Conservation (phyloP, 2,888 invertebrate genomes). For the Coelinius sp. region DNA sequence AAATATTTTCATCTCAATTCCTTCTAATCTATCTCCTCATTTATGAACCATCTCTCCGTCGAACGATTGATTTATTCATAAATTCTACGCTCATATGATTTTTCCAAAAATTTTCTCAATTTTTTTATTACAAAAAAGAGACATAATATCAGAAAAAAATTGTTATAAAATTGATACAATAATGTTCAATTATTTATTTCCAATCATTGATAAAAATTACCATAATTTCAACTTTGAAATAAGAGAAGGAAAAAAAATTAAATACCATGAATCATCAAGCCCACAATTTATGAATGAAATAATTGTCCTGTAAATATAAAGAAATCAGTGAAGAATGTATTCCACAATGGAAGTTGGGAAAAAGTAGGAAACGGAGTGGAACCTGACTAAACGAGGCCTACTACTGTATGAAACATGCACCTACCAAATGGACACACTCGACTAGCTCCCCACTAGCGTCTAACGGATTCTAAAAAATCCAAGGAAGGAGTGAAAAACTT, state of each 20-base stretch:
- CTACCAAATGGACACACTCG: constrained; percentile 29
- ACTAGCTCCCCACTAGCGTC: constrained; percentile 28
- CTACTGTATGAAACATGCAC: not conserved
- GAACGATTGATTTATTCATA: too few relatives aligned
- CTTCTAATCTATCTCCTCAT: not conserved
- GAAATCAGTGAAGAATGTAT: not conserved
- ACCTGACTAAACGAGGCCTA: constrained; percentile 16
- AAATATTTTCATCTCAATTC: not conserved
- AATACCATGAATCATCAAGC: not conserved
- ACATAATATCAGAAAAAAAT: too few relatives aligned
- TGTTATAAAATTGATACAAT: too few relatives aligned
- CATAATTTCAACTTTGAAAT: not conserved
- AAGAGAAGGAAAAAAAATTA: not conserved
- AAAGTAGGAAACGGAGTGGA: constrained; percentile 23
- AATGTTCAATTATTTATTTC: not conserved
- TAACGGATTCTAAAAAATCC: constrained; percentile 45
- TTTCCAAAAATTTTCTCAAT: too few relatives aligned
- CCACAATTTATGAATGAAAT: not conserved
- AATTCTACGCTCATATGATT: too few relatives aligned
- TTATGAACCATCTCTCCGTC: too few relatives aligned
- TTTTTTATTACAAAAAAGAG: too few relatives aligned
- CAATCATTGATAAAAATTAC: not conserved
- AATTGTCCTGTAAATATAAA: not conserved
- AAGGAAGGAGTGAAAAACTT: not conserved
- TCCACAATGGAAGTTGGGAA: not conserved